Evolutionary conservation across 2,797 vertebrate genomes (phyloP), one percentile per base, ranked within the genome.

Genomic region (Amblyopsis hoosieri): DNA sequence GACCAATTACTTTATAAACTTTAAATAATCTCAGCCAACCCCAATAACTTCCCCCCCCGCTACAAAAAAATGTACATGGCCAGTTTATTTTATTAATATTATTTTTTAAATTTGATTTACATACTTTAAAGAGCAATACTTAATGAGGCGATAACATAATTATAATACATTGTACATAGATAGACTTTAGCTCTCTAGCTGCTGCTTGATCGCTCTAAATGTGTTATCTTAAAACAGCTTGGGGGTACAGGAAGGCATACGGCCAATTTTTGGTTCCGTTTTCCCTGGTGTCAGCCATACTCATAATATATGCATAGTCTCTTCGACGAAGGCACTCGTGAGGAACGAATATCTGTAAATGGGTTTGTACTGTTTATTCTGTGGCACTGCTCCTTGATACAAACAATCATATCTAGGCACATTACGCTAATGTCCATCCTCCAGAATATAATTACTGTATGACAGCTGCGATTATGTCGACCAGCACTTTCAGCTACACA

Each of bases 181-280:
- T 78, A 57, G 50, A 23, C 61, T 29, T 29, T 11, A 19, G 12
- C 53, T 55, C 67, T 46, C 57, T 68, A 71, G 69, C 64, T 84
- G 71, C 37, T 72, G 15, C 23, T 19, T 45, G 45, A 70, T 50
- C 63, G 66, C 62, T 29, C 23, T 29, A 29, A 4, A 29, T 29
- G 70, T 65, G 84, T 85, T 72, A 75, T 75, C 61, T 57, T 71
- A 33, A 62, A 69, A 49, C 45, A 47, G 62, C 54, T 53, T 31
- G 53, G 45, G 74, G 67, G 66, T 70, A 58, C 57, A 74, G 59
- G 53, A 19, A 13, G 58, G 63, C 66, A 81, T 68, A 71, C 57
- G 54, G 50, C 29, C 49, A 60, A 50, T 46, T 64, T 74, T 79
- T 76, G 67, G 33, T 68, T 72, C 69, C 64, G 60, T 79, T 69